Percentiles rank a stretch among this genome's conserved stretches.
Evolutionary conservation across 2,113 vertebrate genomes (phyloP).

Genomic region (Salvelinus fontinalis): DNA sequence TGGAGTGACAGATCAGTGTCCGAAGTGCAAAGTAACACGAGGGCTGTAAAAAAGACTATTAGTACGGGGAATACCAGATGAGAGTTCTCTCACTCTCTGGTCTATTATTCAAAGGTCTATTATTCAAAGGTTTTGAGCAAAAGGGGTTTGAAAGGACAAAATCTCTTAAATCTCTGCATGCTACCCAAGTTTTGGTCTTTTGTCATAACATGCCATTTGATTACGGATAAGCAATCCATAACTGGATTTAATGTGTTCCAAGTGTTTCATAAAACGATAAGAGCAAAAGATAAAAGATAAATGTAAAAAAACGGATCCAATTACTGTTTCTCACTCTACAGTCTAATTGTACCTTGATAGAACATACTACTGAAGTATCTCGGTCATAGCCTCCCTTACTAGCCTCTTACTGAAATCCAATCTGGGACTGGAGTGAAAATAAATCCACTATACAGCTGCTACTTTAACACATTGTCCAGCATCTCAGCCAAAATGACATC

Average conservation of each 20-base stretch:
- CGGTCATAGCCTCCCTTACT: constrained; percentile 4
- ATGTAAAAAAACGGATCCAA: not conserved
- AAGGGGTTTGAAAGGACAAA: not conserved
- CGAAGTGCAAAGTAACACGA: constrained; percentile 15
- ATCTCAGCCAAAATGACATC: constrained; percentile 24
- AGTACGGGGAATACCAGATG: not conserved
- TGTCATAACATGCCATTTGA: no score
- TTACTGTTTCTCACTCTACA: not conserved
- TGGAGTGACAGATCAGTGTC: not conserved
- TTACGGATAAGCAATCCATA: no score
- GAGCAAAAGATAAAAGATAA: no score
- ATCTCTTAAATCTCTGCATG: not conserved
- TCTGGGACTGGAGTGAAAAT: constrained; percentile 41
- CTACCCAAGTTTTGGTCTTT: not conserved
- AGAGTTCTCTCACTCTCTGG: not conserved
- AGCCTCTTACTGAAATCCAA: constrained; percentile 36
- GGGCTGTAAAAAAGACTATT: constrained; percentile 12
- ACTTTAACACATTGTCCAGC: constrained; percentile 27
- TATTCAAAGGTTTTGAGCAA: not conserved
- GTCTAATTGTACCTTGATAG: not conserved
- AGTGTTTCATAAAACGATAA: no score
- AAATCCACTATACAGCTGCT: constrained; percentile 47
- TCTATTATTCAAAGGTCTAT: constrained; percentile 1
- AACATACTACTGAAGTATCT: not conserved
- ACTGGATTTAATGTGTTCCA: no score